These are phyloP conservation scores for Trissonchulus sp. DNA, from an alignment of 2,888 invertebrate species.

Conservation along the genomic window DNA sequence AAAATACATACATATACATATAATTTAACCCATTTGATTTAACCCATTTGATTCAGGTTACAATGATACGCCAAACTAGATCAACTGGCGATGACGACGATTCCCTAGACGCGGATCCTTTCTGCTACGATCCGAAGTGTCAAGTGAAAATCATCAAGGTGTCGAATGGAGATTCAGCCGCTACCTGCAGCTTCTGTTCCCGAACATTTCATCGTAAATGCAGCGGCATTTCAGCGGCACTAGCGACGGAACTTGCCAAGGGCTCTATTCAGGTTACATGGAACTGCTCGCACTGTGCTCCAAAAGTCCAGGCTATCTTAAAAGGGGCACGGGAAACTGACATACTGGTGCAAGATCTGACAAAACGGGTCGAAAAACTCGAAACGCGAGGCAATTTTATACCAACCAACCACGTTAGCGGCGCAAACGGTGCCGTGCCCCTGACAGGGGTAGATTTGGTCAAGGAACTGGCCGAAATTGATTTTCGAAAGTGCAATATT, in stretches of 20 bases:
- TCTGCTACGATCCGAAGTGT: not conserved
- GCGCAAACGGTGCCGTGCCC: not conserved
- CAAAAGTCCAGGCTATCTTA: not conserved
- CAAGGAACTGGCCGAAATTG: not conserved
- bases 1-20: too few relatives aligned
- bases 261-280: too few relatives aligned
- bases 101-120: too few relatives aligned
- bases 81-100: too few relatives aligned
- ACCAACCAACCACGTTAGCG: too few relatives aligned
- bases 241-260: not conserved
- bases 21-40: too few relatives aligned
- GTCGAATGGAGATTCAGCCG: not conserved
- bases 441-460: not conserved
- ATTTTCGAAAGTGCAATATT: constrained; percentile 1
- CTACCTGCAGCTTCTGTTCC: not conserved
- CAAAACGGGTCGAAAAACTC: not conserved
- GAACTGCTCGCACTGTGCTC: constrained; percentile 10
- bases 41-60: too few relatives aligned
- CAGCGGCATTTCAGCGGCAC: not conserved
- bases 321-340: not conserved
- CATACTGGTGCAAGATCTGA: not conserved
- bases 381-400: too few relatives aligned
- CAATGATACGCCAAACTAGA: too few relatives aligned
- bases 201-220: constrained; percentile 7
- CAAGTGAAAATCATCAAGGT: not conserved